Conservation (phyloP, 2,113 vertebrate genomes). For the Megaleporinus macrocephalus region DNA sequence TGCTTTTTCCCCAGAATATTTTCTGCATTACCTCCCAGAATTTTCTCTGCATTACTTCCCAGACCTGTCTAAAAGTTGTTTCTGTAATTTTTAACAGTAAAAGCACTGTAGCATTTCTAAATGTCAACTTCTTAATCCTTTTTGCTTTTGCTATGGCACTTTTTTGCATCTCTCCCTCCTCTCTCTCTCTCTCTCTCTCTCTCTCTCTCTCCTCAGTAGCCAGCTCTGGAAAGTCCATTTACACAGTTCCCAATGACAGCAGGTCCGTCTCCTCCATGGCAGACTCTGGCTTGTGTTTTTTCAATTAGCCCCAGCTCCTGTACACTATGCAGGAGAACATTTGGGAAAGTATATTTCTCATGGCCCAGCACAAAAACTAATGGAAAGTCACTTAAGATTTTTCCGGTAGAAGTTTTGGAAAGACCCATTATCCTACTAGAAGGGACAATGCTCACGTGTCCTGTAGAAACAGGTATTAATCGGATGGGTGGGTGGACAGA, state of each 20-base stretch:
- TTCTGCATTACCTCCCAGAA: conserved; percentile 39
- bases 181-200: conserved; percentile 16
- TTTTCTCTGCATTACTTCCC: background rate
- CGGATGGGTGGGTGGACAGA: conserved; percentile 33
- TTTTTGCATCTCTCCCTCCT: background rate
- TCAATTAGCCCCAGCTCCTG: conserved; percentile 80
- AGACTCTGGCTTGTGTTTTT: conserved; percentile 79
- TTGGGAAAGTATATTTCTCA: conserved; percentile 82
- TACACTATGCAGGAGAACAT: conserved; percentile 74
- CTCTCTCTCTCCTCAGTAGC: conserved; percentile 54
- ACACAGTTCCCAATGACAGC: conserved; percentile 74
- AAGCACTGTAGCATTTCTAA: background rate
- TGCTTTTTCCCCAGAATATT: conserved; percentile 51
- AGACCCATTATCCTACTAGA: conserved; percentile 51
- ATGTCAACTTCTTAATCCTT: background rate
- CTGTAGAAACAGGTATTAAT: conserved; percentile 36
- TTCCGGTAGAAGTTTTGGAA: conserved; percentile 72
- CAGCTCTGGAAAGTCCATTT: conserved; percentile 82
- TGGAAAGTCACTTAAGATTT: conserved; percentile 81
- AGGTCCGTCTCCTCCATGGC: conserved; percentile 77
- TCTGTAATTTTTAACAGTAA: background rate
- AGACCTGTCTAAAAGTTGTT: background rate
- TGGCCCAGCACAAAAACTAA: conserved; percentile 77
- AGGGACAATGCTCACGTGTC: conserved; percentile 40
- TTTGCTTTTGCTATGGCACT: background rate